Evolutionary conservation across 2,797 vertebrate species (phyloP).

Genomic region (Semaprochilodus insignis): DNA sequence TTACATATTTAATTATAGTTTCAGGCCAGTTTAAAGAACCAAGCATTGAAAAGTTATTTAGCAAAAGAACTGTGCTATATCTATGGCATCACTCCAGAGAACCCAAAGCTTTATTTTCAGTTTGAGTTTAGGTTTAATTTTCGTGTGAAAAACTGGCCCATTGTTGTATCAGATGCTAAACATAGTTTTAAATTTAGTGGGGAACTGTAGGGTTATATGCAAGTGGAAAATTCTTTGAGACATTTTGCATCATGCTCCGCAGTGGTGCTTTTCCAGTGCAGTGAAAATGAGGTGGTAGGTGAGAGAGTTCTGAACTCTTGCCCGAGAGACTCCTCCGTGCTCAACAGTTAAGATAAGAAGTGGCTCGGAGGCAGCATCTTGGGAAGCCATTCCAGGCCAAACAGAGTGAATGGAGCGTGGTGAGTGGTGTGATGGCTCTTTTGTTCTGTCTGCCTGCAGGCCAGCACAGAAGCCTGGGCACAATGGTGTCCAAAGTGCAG

Average conservation of each 20-base stretch:
- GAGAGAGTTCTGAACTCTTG: conserved; percentile 31
- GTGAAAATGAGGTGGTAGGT: conserved; percentile 28
- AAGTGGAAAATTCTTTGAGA: not conserved
- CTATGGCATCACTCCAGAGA: not conserved
- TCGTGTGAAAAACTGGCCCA: not conserved
- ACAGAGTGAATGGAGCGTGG: conserved; percentile 47
- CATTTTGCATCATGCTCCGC: not conserved
- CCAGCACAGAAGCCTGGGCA: conserved; percentile 92
- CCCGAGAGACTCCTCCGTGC: conserved; percentile 31
- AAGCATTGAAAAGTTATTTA: not conserved
- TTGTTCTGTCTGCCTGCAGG: conserved; percentile 76
- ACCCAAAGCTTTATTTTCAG: not conserved
- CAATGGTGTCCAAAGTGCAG: conserved; percentile 95
- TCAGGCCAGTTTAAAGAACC: too few species aligned
- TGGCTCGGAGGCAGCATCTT: conserved; percentile 50
- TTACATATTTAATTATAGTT: too few species aligned
- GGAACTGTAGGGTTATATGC: not conserved
- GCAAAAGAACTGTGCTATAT: too few species aligned
- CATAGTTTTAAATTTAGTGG: not conserved
- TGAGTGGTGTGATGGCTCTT: conserved; percentile 56
- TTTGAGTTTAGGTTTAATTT: not conserved
- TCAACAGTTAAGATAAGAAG: conserved; percentile 35
- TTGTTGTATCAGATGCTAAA: not conserved
- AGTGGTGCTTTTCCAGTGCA: not conserved
- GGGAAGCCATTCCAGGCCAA: conserved; percentile 34